These are phyloP conservation scores for Phyllopteryx taeniolatus DNA, from an alignment of 2,113 vertebrate species.

Conservation along the genomic window DNA sequence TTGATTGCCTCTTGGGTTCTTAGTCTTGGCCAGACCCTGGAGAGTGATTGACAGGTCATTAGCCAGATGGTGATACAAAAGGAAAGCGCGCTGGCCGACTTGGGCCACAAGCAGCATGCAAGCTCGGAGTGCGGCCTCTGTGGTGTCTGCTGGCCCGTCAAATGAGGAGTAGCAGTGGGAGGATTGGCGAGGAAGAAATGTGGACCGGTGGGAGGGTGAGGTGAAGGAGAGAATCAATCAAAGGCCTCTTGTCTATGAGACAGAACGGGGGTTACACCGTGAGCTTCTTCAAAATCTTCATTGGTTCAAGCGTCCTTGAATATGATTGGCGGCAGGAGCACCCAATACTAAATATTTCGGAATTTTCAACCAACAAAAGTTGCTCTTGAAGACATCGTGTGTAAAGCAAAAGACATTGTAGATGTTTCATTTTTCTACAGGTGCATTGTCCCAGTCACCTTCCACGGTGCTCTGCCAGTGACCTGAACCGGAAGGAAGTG, in stretches of 20 bases:
- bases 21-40: constrained; percentile 42
- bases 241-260: constrained; percentile 1
- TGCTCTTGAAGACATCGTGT: too few species aligned
- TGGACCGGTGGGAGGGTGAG: constrained; percentile 11
- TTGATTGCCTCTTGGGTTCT: constrained; percentile 57
- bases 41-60: constrained; percentile 68
- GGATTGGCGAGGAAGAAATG: constrained; percentile 6
- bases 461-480: too few species aligned
- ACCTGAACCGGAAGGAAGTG: too few species aligned
- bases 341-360: not conserved
- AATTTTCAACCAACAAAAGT: too few species aligned
- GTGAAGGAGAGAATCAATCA: constrained; percentile 14
- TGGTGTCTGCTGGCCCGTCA: constrained; percentile 24
- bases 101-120: constrained; percentile 35
- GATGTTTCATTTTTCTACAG: too few species aligned
- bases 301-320: not conserved
- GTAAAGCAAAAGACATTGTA: too few species aligned
- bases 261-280: not conserved
- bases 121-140: constrained; percentile 29
- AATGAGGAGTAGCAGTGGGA: constrained; percentile 11
- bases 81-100: constrained; percentile 37
- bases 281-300: constrained; percentile 16
- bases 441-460: too few species aligned
- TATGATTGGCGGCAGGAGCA: not conserved
- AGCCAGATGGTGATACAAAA: constrained; percentile 64